Evolutionary conservation across 2,888 invertebrate species (phyloP), one percentile per base, ranked within the genome.

Genomic region (Slavum lentiscoides): DNA sequence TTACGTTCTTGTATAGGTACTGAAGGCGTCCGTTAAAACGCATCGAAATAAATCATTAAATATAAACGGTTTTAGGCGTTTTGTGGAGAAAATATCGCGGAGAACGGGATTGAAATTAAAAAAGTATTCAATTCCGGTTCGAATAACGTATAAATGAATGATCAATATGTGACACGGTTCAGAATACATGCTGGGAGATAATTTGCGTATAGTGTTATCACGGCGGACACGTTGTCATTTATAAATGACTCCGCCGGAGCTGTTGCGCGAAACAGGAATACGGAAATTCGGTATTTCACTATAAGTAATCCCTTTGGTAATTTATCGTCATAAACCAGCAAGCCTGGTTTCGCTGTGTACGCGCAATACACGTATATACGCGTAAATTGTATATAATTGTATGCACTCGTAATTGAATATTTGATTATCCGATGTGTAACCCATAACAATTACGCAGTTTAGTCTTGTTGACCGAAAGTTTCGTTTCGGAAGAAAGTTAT

Each of bases 211-310:
- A 61, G 17, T 61, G 61, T 73, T 73, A 61, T 73, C 73, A 19
- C 23, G 61, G 49, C 30, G 30, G 30, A 30, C 30, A 17, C 61
- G 23, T 21, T 49, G 61, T 21, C 43, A 61, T 61, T 61, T 73
- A 73, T 61, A 61, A 73, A 73, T 73, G 43, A 73, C 73, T 61
- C 59, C 59, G 43, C 19, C 30, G n/a, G n/a, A n/a, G 59, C 43
- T 73, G 59, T 61, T 73, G 59, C 61, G 43, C 43, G 19, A 23
- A 73, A 73, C 17, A 23, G 73, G 23, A 23, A 49, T 19, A 4
- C 2, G 61, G 43, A 61, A 73, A 61, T 23, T 6, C 73, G 23
- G 73, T 73, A 73, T 73, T 61, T 49, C 43, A 73, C 11, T 30
- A n/a, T n/a, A 19, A 17, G 43, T 73, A 61, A 73, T 73, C 61